phyloP scores from a whole-genome alignment of 1,140 invertebrate species.

The Bombus breviceps region DNA sequence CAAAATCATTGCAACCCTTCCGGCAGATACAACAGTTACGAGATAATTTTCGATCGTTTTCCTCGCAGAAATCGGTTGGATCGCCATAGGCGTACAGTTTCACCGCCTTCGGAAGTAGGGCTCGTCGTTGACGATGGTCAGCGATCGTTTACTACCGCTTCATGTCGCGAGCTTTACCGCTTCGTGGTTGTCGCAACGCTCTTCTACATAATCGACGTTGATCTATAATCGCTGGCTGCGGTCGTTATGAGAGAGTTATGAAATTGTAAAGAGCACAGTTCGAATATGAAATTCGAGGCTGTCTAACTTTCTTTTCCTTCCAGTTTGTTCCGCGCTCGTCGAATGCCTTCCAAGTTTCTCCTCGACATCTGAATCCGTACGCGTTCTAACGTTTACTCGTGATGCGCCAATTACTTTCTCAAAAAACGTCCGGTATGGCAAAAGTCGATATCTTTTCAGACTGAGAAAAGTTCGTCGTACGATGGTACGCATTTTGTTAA shows the following conservation, averaged over 20 bases:
- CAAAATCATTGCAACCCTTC: background rate
- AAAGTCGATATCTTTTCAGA: background rate
- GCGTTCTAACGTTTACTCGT: background rate
- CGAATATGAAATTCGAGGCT: slow-evolving; percentile 37
- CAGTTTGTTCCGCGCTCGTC: background rate
- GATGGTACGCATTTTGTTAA: background rate
- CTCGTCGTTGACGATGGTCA: background rate
- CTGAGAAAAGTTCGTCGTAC: background rate
- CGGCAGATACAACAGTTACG: background rate
- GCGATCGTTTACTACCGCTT: background rate
- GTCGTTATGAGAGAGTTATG: slow-evolving; percentile 27
- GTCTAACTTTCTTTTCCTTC: slow-evolving; percentile 41
- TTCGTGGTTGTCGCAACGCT: background rate
- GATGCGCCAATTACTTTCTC: background rate
- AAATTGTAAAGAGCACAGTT: slow-evolving; percentile 33
- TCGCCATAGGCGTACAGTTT: background rate
- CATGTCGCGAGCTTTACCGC: background rate
- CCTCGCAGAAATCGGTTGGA: background rate
- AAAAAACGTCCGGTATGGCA: background rate
- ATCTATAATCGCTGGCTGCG: slow-evolving; percentile 21
- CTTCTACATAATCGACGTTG: slow-evolving; percentile 13
- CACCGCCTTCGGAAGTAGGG: background rate
- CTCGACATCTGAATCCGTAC: background rate
- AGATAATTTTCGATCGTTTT: background rate
- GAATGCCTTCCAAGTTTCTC: slow-evolving; percentile 18